A percentile compares a stretch with the other conserved stretches of the same genome.
Conservation (phyloP, 2,888 invertebrate species). For the Ophonus ardosiacus region DNA sequence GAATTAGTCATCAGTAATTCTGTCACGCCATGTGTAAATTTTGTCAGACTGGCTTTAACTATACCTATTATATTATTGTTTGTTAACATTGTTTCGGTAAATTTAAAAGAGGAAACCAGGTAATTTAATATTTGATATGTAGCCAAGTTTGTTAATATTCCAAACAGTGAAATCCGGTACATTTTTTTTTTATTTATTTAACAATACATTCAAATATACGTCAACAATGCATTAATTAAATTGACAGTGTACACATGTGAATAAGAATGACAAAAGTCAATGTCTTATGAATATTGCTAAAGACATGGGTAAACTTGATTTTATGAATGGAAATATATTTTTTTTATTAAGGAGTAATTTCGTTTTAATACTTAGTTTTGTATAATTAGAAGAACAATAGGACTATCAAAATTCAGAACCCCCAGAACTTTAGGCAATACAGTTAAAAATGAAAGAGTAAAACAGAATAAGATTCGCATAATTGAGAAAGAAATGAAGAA, state of each 20-base stretch:
- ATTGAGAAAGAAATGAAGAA: not conserved
- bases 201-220: constrained; percentile 35
- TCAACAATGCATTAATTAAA: not conserved
- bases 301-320: no score
- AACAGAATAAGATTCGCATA: not conserved
- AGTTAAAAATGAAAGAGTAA: no score
- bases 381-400: no score
- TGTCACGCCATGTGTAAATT: not conserved
- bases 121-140: not conserved
- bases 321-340: no score
- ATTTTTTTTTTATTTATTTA: constrained; percentile 16
- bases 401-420: no score
- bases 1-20: no score
- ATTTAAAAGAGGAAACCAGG: not conserved
- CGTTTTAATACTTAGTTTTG: no score
- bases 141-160: constrained; percentile 9
- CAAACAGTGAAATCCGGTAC: constrained; percentile 20
- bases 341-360: no score
- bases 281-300: not conserved
- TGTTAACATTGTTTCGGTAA: not conserved
- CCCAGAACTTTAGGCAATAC: no score
- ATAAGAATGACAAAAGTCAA: constrained; percentile 9
- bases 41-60: not conserved
- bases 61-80: not conserved
- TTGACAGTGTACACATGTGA: not conserved